Conservation (phyloP, 2,113 vertebrate species). For the Paracanthobrama guichenoti region DNA sequence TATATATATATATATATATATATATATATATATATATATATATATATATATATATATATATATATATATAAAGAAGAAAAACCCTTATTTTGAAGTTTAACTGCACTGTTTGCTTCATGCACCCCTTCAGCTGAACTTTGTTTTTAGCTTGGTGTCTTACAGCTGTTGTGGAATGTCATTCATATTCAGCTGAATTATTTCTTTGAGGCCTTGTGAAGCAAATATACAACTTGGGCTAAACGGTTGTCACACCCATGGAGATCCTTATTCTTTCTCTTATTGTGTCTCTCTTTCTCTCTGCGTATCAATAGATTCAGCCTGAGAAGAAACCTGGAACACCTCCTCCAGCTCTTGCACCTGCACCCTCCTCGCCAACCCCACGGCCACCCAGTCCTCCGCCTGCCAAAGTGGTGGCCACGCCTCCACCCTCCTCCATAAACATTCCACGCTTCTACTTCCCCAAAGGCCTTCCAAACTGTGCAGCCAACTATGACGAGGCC, state of each 20-base stretch:
- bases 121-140: not conserved
- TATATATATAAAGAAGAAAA: too few species aligned
- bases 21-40: too few species aligned
- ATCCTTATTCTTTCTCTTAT: not conserved
- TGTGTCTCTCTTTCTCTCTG: constrained; percentile 19
- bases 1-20: too few species aligned
- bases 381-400: constrained; percentile 79
- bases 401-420: constrained; percentile 76
- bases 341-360: constrained; percentile 70
- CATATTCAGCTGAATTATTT: not conserved
- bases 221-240: not conserved
- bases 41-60: too few species aligned
- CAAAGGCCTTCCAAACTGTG: constrained; percentile 86
- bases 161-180: constrained; percentile 2
- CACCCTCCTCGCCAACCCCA: constrained; percentile 66
- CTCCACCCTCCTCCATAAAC: constrained; percentile 86
- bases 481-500: constrained; percentile 82
- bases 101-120: not conserved
- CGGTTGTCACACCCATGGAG: not conserved
- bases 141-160: not conserved
- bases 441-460: constrained; percentile 99
- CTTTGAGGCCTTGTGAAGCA: not conserved
- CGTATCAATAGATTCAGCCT: constrained; percentile 81
- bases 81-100: not conserved
- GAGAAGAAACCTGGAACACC: constrained; percentile 91